phyloP scores from a whole-genome alignment of 2,797 vertebrate genomes.

The Gadopsis bispinosus region DNA sequence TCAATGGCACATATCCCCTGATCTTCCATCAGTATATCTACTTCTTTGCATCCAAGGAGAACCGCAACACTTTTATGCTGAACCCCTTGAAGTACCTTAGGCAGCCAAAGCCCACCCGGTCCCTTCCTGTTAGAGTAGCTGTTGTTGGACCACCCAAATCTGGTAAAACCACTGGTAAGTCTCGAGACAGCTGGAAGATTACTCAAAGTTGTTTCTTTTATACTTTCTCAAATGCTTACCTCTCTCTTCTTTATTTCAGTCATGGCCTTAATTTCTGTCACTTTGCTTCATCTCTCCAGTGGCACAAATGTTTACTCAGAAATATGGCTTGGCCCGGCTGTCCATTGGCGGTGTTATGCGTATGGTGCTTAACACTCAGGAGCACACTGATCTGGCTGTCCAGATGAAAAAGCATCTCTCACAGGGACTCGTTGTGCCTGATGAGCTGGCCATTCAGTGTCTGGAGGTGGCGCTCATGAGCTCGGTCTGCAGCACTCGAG shows the following conservation, averaged over 20 bases:
- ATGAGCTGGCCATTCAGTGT: constrained; percentile 90
- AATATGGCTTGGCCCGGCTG: constrained; percentile 87
- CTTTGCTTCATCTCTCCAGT: constrained; percentile 78
- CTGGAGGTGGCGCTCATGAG: constrained; percentile 89
- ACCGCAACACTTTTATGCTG: constrained; percentile 88
- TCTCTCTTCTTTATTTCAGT: neutral
- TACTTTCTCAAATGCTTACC: neutral
- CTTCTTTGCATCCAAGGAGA: constrained; percentile 92
- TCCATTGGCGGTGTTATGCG: constrained; percentile 89
- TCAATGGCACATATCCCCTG: constrained; percentile 82
- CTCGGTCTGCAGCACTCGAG: constrained; percentile 83
- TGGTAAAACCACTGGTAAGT: constrained; percentile 93
- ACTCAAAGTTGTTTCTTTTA: neutral
- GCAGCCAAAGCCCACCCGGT: constrained; percentile 87
- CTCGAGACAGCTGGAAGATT: neutral
- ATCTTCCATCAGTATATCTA: constrained; percentile 93
- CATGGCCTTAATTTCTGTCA: neutral
- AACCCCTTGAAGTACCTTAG: constrained; percentile 94
- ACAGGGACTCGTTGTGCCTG: constrained; percentile 87
- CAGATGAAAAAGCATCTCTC: constrained; percentile 86
- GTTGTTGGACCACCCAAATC: constrained; percentile 94
- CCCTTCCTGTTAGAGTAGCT: constrained; percentile 89
- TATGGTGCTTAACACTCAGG: constrained; percentile 81
- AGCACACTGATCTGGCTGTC: constrained; percentile 84
- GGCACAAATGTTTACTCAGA: constrained; percentile 86